Conservation (phyloP, 2,797 vertebrate genomes). For the Hyperoplus lanceolatus region DNA sequence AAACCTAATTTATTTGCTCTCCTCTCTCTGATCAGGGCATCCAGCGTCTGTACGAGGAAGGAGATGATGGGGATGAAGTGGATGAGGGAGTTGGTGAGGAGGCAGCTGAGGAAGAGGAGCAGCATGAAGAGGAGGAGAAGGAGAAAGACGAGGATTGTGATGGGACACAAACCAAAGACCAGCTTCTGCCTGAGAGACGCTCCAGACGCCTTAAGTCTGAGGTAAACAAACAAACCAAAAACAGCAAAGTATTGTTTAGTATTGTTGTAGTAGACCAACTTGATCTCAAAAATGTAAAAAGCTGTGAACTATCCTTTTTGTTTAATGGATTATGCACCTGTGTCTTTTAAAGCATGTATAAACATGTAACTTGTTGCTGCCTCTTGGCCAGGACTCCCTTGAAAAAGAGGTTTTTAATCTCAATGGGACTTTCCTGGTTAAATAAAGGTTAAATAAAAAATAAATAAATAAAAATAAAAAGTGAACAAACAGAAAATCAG, state of each 20-base stretch:
- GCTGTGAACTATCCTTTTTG: neutral
- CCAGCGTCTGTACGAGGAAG: conserved; percentile 91
- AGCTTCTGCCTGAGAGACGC: conserved; percentile 78
- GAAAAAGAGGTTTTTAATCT: too few species aligned
- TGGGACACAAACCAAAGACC: conserved; percentile 74
- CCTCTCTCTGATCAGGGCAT: conserved; percentile 84
- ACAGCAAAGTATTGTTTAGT: too few species aligned
- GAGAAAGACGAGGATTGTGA: conserved; percentile 74
- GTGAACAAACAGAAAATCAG: neutral
- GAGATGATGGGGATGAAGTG: conserved; percentile 89
- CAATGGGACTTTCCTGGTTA: too few species aligned
- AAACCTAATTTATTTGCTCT: conserved; percentile 13
- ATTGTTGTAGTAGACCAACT: neutral
- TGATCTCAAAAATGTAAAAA: neutral
- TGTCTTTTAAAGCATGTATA: neutral
- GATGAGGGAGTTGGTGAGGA: conserved; percentile 88
- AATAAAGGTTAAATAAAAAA: too few species aligned
- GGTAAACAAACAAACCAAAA: conserved; percentile 56
- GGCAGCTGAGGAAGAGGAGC: conserved; percentile 86
- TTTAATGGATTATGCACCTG: too few species aligned
- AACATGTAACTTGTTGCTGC: too few species aligned
- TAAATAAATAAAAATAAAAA: too few species aligned
- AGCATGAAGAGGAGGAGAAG: conserved; percentile 83
- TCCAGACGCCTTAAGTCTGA: conserved; percentile 87
- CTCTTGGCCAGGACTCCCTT: too few species aligned